Evolutionary conservation across 92 coral and sea anemone species (phyloP).

Genomic region (Bergia puertoricense): DNA sequence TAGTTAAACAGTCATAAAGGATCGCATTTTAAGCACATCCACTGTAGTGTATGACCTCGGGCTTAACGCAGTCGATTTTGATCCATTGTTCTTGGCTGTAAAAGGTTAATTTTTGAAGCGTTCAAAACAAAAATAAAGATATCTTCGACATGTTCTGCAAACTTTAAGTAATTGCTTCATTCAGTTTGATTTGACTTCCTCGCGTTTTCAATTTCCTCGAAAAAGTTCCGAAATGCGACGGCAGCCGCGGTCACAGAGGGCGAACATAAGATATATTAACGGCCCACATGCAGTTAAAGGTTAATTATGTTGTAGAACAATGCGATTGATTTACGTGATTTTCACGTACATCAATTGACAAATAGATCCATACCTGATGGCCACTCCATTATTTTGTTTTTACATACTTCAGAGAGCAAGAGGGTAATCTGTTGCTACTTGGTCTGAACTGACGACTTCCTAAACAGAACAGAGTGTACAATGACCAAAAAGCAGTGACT

Average conservation of each 20-base stretch:
- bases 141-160: too few species aligned
- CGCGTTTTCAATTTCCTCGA: not conserved
- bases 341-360: conserved; percentile 22
- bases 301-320: not conserved
- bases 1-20: not conserved
- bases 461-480: not conserved
- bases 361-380: conserved; percentile 6
- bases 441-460: not conserved
- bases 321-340: not conserved
- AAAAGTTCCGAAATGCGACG: not conserved
- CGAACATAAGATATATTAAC: not conserved
- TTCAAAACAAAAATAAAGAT: not conserved
- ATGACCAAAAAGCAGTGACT: not conserved
- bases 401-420: not conserved
- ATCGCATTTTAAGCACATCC: not conserved
- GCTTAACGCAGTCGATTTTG: not conserved
- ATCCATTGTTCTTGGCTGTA: not conserved
- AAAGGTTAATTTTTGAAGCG: not conserved
- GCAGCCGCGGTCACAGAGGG: not conserved
- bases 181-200: not conserved
- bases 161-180: not conserved
- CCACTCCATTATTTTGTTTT: not conserved
- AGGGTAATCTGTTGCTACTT: not conserved
- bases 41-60: not conserved
- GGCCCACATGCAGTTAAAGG: not conserved